Base-by-base conservation (phyloP, 2,113 vertebrate species). In the Melanerpes aurifrons region DNA sequence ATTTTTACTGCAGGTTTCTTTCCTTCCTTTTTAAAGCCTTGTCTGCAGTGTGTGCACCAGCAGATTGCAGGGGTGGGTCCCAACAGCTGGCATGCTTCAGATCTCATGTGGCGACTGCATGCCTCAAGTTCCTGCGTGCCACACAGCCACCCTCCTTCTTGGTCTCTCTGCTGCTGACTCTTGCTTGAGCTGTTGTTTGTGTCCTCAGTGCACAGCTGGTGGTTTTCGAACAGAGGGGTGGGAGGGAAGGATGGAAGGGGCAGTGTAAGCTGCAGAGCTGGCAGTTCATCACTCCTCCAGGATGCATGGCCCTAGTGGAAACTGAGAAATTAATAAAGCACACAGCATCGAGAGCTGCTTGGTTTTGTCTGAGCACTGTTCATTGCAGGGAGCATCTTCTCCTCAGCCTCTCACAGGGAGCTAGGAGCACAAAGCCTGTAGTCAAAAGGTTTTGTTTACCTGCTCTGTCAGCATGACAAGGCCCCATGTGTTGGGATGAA, bases 31-130 rank as follows among this genome's bases (percentile, higher is more conserved):
- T 50, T 32, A 81, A 48, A 95, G 80, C 53, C 71, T 63, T 37
- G 54, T 64, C 47, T 74, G 75, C 0, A 0, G 70, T 2, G 68
- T 47, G 89, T 53, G 53, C 53, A 71, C 67, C 57, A 69, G 75
- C 96, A 97, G 96, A 96, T 96, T 96, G 96, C 58, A 92, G 93
- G 88, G 97, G 96, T 93, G 90, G 90, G 90, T 87, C 93, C 85
- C 1, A 3, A 85, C 96, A 97, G 94, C 97, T 97, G 97, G 93
- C 24, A 6, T 76, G 86, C 53, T 64, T 72, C 85, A 86, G 80
- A 66, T 94, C 83, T 93, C 63, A 70, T 26, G 83, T 88, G 93
- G 90, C 77, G 84, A 53, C 76, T 74, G 89, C 96, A 92, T 7
- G 31, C 90, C 69, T 91, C 18, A 1, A 73, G 82, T 77, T 86